Conservation (phyloP, 2,113 vertebrate genomes). For the Psilopsiagon aymara region DNA sequence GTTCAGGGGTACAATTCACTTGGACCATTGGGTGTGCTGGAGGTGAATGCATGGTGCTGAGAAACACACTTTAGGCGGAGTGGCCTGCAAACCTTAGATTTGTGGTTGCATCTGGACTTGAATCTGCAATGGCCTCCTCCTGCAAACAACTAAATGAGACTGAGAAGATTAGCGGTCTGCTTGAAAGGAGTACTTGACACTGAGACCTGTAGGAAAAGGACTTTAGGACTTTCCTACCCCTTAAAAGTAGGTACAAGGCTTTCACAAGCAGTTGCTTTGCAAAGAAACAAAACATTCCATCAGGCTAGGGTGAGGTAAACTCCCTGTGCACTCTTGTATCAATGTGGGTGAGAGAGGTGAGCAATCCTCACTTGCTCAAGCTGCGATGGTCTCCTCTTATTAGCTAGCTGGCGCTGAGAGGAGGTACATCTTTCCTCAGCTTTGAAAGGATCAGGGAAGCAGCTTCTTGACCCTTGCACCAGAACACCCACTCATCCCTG, state of each 20-base stretch:
- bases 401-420: neutral
- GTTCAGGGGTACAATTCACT: neutral
- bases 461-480: neutral
- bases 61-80: neutral
- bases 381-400: neutral
- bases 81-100: neutral
- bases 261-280: neutral
- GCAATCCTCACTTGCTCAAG: neutral
- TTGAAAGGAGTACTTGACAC: neutral
- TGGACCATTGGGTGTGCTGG: neutral
- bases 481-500: neutral
- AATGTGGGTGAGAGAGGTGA: neutral
- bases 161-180: neutral
- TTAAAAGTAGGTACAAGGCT: neutral
- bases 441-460: neutral
- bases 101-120: neutral
- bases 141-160: neutral
- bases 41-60: neutral
- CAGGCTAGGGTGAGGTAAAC: neutral
- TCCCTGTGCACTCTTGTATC: accelerated
- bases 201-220: neutral
- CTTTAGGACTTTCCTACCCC: neutral
- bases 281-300: neutral
- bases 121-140: neutral
- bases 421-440: neutral